Conservation (phyloP, 1,140 invertebrate genomes). For the Drosophila nebulosa region DNA sequence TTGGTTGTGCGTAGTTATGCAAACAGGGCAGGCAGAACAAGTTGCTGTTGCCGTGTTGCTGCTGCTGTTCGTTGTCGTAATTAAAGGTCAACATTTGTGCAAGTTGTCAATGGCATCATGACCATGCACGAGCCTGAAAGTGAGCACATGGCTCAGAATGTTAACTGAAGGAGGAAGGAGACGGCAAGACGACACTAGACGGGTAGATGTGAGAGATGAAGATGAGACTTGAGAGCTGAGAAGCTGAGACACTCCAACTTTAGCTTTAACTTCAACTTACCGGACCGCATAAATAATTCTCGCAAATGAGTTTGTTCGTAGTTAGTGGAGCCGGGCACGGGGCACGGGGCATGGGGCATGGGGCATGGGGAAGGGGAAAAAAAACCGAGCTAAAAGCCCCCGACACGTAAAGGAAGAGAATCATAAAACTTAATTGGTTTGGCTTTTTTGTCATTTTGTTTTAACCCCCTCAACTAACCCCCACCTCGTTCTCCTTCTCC, state of each 20-base stretch:
- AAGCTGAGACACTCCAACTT: constrained; percentile 2
- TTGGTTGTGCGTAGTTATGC: constrained; percentile 70
- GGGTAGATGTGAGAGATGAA: neutral
- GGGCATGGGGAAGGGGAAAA: too few relatives aligned
- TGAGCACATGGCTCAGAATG: constrained; percentile 7
- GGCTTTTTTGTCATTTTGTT: constrained; percentile 30
- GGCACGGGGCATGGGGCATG: neutral
- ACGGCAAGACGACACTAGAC: neutral
- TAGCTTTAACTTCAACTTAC: neutral
- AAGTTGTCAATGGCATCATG: constrained; percentile 65
- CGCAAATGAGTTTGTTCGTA: constrained; percentile 43
- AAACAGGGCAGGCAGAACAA: constrained; percentile 67
- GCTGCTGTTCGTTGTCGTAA: constrained; percentile 69
- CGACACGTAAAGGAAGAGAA: constrained; percentile 46
- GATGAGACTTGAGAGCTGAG: constrained; percentile 5
- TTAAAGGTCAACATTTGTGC: constrained; percentile 77
- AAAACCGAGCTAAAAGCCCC: constrained; percentile 33
- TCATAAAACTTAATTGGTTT: constrained; percentile 55
- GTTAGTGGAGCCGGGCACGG: neutral
- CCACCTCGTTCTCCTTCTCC: too few relatives aligned
- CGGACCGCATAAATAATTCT: constrained; percentile 45
- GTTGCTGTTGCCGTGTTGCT: constrained; percentile 29
- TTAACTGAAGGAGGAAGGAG: neutral
- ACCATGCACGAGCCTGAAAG: constrained; percentile 28
- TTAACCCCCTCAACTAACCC: neutral